Evolutionary conservation across 2,113 vertebrate genomes (phyloP), one percentile per base, ranked within the genome.

Genomic region (Salvelinus alpinus): DNA sequence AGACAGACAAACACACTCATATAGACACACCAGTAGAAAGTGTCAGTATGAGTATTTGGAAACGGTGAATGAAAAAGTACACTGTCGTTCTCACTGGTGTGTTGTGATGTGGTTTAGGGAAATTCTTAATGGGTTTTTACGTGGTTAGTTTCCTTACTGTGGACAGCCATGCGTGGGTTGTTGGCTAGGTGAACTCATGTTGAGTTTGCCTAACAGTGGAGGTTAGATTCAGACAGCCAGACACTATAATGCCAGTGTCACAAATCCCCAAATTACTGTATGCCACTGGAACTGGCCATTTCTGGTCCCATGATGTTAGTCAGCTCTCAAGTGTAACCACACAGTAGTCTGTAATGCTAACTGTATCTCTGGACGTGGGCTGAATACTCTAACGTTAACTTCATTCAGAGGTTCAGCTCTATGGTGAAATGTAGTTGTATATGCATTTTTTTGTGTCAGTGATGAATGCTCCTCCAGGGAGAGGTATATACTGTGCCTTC

Each of bases 181-280:
- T 34, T 88, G 88, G 86, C 72, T 77, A 87, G 83, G 83, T 91
- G 91, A 93, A 89, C 88, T 91, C 83, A 88, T 51, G 89, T 86
- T 79, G 88, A 85, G 86, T 87, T 90, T 91, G 82, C 38, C 38
- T 44, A 44, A 44, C 38, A 44, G 38, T 86, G 84, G 79, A 89
- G 87, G 88, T 87, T 86, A 80, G 70, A 84, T 89, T 86, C 85
- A 91, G 88, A 92, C 86, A 87, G 88, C 88, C 89, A 92, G 88
- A 91, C 91, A 91, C 87, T 82, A 84, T 88, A 88, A 92, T 91
- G 86, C 87, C 88, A 88, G 87, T 85, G 86, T 87, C 84, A 87
- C 85, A 84, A 88, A 88, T 85, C 89, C 81, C 86, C 88, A 44
- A 90, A 92, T 92, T 84, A 90, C 85, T 71, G 86, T 86, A 84